Conservation (phyloP, 2,113 vertebrate species). For the Nymphicus hollandicus region DNA sequence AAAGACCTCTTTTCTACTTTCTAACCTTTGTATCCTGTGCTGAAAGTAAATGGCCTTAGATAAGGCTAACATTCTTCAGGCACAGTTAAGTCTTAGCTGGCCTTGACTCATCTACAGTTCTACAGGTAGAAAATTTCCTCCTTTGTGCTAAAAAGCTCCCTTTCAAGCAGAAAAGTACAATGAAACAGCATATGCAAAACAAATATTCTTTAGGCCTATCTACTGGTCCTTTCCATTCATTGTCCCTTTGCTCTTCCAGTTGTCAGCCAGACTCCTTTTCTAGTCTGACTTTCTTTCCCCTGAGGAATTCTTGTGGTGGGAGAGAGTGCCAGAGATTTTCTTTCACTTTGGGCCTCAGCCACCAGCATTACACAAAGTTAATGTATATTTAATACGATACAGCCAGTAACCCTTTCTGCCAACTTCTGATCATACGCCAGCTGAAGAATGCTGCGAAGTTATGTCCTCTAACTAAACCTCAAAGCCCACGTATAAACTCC, state of each 20-base stretch:
- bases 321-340: slow-evolving; percentile 20
- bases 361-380: neutral
- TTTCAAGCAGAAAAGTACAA: neutral
- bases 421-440: neutral
- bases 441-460: neutral
- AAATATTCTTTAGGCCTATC: neutral
- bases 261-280: neutral
- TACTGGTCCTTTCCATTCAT: neutral
- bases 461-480: neutral
- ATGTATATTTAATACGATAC: neutral
- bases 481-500: neutral
- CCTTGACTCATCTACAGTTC: neutral
- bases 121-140: neutral
- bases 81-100: neutral
- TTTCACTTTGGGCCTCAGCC: slow-evolving; percentile 3
- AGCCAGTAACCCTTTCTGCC: neutral
- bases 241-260: neutral
- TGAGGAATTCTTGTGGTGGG: neutral
- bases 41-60: neutral
- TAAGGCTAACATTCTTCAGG: neutral
- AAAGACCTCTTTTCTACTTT: neutral
- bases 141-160: neutral
- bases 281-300: neutral
- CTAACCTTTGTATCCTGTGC: neutral
- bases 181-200: neutral